Evolutionary conservation across 2,113 vertebrate genomes (phyloP).

Genomic region (Perca schrenkii): DNA sequence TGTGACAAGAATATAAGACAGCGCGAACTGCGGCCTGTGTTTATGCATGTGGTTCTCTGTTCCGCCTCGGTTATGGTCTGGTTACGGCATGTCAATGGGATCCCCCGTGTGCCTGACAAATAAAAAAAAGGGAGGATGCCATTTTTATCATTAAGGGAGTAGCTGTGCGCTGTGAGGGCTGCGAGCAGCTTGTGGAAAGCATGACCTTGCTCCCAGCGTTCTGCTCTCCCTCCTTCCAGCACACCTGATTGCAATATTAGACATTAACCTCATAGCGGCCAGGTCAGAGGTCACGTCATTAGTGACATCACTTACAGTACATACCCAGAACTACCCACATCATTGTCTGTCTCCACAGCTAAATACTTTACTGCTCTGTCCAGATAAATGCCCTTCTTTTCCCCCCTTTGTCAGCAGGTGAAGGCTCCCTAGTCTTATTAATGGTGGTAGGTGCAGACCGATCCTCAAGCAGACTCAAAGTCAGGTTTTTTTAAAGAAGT

Average conservation of each 20-base stretch:
- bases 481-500: not conserved
- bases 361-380: slow-evolving; percentile 4
- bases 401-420: slow-evolving; percentile 58
- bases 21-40: not conserved
- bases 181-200: slow-evolving; percentile 39
- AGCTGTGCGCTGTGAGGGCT: not conserved
- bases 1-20: slow-evolving; percentile 65
- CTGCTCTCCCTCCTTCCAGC: slow-evolving; percentile 10
- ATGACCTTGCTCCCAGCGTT: slow-evolving; percentile 30
- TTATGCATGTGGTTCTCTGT: slow-evolving; percentile 57
- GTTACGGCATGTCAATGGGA: slow-evolving; percentile 31
- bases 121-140: slow-evolving; percentile 4
- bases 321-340: slow-evolving; percentile 4
- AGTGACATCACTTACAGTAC: slow-evolving; percentile 39
- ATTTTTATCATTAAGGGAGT: slow-evolving; percentile 32
- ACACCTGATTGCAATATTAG: slow-evolving; percentile 48
- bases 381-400: slow-evolving; percentile 45
- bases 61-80: slow-evolving; percentile 52
- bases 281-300: slow-evolving; percentile 67
- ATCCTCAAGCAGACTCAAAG: slow-evolving; percentile 12
- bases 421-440: slow-evolving; percentile 32
- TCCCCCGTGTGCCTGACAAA: not conserved
- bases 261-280: slow-evolving; percentile 18
- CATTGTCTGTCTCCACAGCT: slow-evolving; percentile 49
- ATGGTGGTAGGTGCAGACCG: not conserved